Percentiles rank a stretch among this genome's conserved stretches.
phyloP scores from a whole-genome alignment of 2,888 invertebrate species.

The Drosophila fulvimacula region DNA sequence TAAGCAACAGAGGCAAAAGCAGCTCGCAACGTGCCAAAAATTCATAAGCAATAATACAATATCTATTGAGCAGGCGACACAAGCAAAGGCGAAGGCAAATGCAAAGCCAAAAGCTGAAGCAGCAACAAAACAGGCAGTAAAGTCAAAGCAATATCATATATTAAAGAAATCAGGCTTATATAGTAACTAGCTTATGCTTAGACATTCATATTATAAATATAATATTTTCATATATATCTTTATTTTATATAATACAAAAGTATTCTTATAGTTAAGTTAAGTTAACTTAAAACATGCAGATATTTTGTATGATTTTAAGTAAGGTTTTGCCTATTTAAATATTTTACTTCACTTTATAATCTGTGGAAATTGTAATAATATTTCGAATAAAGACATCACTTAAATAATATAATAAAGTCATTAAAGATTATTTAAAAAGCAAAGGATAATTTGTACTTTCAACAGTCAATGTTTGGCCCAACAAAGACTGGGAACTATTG shows the following conservation, averaged over 20 bases:
- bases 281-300: constrained; percentile 43
- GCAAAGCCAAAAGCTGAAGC: constrained; percentile 1
- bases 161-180: constrained; percentile 19
- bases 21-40: constrained; percentile 55
- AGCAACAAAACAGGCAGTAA: constrained; percentile 21
- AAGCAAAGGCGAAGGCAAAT: constrained; percentile 10
- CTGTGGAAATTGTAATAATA: neutral
- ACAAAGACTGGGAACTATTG: no score
- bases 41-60: constrained; percentile 33
- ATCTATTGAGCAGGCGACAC: constrained; percentile 26
- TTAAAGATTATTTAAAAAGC: no score
- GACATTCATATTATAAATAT: constrained; percentile 1
- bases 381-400: neutral
- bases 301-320: neutral
- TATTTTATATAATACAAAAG: neutral
- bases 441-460: neutral
- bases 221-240: neutral
- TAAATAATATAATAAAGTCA: neutral
- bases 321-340: neutral
- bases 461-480: no score
- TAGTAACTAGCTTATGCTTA: constrained; percentile 25
- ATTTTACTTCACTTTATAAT: neutral
- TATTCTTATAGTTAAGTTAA: constrained; percentile 49
- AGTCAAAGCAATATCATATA: constrained; percentile 12
- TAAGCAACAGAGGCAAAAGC: constrained; percentile 30